phyloP scores from a whole-genome alignment of 2,797 vertebrate genomes.

The Acropternis orthonyx region DNA sequence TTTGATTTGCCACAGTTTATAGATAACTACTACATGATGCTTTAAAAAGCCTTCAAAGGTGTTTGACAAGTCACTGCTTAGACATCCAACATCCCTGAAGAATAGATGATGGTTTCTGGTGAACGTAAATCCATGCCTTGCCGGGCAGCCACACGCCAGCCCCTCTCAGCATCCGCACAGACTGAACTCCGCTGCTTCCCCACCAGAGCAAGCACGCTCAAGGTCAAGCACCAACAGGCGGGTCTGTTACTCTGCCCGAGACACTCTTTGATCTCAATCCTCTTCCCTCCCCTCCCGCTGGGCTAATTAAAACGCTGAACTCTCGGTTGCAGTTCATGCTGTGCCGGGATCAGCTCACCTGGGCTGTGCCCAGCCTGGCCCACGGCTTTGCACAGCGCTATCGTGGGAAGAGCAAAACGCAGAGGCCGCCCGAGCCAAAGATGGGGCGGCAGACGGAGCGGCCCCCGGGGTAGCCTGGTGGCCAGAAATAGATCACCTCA shows the following conservation, averaged over 20 bases:
- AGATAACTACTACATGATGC: rapidly evolving
- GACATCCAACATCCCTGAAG: not conserved
- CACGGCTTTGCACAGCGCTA: rapidly evolving
- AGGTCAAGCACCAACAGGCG: not conserved
- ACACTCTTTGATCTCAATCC: slow-evolving; percentile 17
- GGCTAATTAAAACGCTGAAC: not conserved
- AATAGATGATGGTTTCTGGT: not conserved
- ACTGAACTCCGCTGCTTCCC: not conserved
- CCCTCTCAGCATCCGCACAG: not conserved
- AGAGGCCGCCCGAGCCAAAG: rapidly evolving
- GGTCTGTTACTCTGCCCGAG: not conserved
- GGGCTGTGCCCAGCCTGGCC: not conserved
- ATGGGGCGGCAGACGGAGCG: rapidly evolving
- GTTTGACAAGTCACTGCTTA: not conserved
- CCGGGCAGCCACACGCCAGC: rapidly evolving
- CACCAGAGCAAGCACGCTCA: not conserved
- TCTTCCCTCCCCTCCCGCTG: not conserved
- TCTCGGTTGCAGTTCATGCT: not conserved
- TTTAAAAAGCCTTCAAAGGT: not conserved
- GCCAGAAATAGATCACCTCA: not conserved
- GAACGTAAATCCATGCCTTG: rapidly evolving
- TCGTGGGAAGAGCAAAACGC: rapidly evolving
- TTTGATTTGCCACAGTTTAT: not conserved
- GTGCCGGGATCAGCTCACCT: not conserved
- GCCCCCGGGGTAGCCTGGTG: not conserved